A percentile compares a stretch with the other conserved stretches of the same genome.
These are phyloP conservation scores for Ardeotis arabs DNA, from an alignment of 2,113 vertebrate species.

Conservation along the genomic window DNA sequence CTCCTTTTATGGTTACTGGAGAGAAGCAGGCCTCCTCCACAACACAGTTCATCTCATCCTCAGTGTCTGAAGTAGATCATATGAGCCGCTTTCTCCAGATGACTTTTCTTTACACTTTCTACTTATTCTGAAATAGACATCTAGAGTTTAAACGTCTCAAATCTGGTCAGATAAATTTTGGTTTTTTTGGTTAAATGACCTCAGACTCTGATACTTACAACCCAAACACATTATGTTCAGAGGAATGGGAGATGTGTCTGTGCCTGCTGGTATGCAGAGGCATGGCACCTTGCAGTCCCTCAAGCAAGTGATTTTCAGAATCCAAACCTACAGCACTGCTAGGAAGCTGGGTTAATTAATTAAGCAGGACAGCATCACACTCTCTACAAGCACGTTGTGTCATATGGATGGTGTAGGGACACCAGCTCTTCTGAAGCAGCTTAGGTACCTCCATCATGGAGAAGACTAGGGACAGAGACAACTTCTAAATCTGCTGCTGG, in stretches of 20 bases:
- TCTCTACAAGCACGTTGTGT: neutral
- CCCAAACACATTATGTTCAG: neutral
- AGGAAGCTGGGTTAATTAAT: neutral
- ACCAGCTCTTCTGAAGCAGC: neutral
- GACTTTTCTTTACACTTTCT: neutral
- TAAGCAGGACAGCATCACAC: neutral
- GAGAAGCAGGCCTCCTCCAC: neutral
- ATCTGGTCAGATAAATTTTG: neutral
- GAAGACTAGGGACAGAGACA: neutral
- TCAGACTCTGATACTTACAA: neutral
- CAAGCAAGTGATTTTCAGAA: neutral
- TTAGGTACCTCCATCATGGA: neutral
- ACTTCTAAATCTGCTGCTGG: neutral
- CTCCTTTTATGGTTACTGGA: neutral
- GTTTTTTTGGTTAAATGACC: neutral
- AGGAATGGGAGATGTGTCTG: neutral
- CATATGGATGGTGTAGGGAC: neutral
- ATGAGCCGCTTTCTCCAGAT: neutral
- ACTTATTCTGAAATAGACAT: neutral
- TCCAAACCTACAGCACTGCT: neutral
- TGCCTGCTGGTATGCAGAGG: neutral
- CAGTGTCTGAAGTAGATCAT: neutral
- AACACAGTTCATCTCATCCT: neutral
- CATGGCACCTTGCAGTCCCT: neutral
- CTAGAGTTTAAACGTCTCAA: accelerated